Base-by-base conservation (phyloP, 2,888 invertebrate genomes). In the Drosophila pegasa region DNA sequence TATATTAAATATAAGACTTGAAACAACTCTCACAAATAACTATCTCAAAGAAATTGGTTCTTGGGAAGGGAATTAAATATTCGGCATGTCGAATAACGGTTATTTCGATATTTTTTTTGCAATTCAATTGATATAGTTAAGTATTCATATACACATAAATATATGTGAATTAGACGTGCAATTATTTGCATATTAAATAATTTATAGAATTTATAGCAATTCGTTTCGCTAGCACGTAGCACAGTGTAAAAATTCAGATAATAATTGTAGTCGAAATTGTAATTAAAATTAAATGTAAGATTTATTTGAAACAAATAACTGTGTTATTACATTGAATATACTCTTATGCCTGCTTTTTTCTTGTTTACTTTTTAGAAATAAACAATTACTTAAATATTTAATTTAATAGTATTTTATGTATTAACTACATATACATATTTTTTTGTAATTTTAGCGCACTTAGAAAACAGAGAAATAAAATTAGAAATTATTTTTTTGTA, bases 241-340 rank as follows among this genome's bases (percentile, higher is more conserved):
- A 25, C 20, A 37, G n/a, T 27, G 20, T 33, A 33, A 20, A 25
- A 10, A 20, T n/a, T n/a, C n/a, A n/a, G n/a, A 16, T 12, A 4
- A 40, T 18, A 38, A 45, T 10, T 20, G 16, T 14, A 29, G 6
- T 7, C n/a, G 14, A 10, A 50, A 35, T 35, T 8, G n/a, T 16
- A 25, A 31, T 48, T 50, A 80, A 89, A 89, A 85, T 89, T 83
- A 89, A 89, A 89, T 89, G 86, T 88, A 91, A 91, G 91, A 91
- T 91, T 91, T 91, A 91, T 91, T 91, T 91, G 85, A 91, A 91
- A 91, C 91, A 91, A 91, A 91, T 91, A 91, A 91, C 91, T 90
- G 91, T 90, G 87, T 90, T 90, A 90, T 90, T 90, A 90, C 90
- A 90, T 90, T 90, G 90, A 90, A 85, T 72, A 70, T 66, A 64